phyloP scores from a whole-genome alignment of 2,888 invertebrate genomes.

The Heliconius hortense region DNA sequence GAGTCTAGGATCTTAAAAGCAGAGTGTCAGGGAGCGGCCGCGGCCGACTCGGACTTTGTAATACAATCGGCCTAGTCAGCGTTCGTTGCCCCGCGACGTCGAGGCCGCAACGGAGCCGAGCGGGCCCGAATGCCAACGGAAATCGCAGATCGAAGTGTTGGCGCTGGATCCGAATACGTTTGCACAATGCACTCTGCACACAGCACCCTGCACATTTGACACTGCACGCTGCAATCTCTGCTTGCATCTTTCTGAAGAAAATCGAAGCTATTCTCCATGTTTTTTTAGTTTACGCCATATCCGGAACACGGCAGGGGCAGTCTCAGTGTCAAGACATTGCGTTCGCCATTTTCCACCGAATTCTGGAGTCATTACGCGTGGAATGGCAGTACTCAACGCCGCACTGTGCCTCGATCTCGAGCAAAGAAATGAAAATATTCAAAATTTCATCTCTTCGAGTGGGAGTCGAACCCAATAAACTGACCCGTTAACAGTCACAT shows the following conservation, averaged over 20 bases:
- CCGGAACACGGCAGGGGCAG: no score
- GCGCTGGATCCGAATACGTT: conserved; percentile 42
- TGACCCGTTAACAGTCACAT: no score
- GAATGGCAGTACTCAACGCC: no score
- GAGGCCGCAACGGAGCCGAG: conserved; percentile 65
- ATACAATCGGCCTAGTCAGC: conserved; percentile 81
- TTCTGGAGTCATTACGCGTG: no score
- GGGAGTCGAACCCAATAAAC: no score
- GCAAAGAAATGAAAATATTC: no score
- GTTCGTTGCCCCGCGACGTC: conserved; percentile 75
- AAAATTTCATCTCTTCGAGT: no score
- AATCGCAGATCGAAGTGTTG: conserved; percentile 49
- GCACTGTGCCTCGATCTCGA: no score
- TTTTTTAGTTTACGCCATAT: no score
- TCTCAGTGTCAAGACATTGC: no score
- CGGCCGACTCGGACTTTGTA: conserved; percentile 78
- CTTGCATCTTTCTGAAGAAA: not conserved
- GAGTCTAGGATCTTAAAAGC: conserved; percentile 76
- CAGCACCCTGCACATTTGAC: not conserved
- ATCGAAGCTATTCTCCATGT: not conserved
- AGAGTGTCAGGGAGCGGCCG: conserved; percentile 77
- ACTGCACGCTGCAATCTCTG: not conserved
- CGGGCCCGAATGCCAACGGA: conserved; percentile 61
- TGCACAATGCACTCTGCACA: conserved; percentile 38
- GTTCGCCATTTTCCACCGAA: no score